These are phyloP conservation scores for Blennius ocellaris DNA, from an alignment of 2,113 vertebrate genomes.

Conservation along the genomic window DNA sequence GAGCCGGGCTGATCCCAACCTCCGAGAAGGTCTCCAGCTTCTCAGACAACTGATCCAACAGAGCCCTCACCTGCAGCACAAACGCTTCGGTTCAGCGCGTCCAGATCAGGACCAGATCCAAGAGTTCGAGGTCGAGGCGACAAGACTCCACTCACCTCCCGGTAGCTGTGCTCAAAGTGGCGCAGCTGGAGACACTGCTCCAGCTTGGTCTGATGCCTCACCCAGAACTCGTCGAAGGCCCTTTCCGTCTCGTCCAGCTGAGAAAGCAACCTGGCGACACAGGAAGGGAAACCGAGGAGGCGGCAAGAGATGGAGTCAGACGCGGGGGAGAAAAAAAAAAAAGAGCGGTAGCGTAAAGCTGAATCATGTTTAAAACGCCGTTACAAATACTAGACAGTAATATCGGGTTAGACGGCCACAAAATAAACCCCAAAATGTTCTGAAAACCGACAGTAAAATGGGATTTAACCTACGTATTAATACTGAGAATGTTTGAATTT, in stretches of 20 bases:
- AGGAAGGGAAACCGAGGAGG: background rate
- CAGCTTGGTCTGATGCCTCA: constrained; percentile 93
- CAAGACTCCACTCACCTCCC: constrained; percentile 87
- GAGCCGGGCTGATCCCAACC: constrained; percentile 91
- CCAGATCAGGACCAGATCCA: background rate
- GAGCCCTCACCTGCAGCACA: constrained; percentile 85
- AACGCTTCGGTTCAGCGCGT: constrained; percentile 3
- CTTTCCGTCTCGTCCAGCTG: constrained; percentile 93
- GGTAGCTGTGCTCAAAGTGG: constrained; percentile 93
- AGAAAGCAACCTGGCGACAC: constrained; percentile 86
- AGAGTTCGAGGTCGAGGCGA: too few relatives aligned
- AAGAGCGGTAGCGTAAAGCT: background rate
- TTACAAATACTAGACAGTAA: too few relatives aligned
- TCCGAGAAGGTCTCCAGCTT: constrained; percentile 88
- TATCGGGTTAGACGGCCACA: too few relatives aligned
- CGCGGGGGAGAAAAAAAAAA: background rate
- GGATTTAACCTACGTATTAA: too few relatives aligned
- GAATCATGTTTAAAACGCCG: background rate
- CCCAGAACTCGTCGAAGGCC: constrained; percentile 97
- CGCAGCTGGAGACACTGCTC: constrained; percentile 93
- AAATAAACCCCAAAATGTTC: too few relatives aligned
- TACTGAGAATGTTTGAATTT: too few relatives aligned
- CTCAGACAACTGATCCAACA: constrained; percentile 87
- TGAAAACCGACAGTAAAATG: too few relatives aligned
- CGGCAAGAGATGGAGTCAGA: background rate